These are phyloP conservation scores for Parapristionchus giblindavisi DNA, from an alignment of 2,888 invertebrate genomes.

Conservation along the genomic window DNA sequence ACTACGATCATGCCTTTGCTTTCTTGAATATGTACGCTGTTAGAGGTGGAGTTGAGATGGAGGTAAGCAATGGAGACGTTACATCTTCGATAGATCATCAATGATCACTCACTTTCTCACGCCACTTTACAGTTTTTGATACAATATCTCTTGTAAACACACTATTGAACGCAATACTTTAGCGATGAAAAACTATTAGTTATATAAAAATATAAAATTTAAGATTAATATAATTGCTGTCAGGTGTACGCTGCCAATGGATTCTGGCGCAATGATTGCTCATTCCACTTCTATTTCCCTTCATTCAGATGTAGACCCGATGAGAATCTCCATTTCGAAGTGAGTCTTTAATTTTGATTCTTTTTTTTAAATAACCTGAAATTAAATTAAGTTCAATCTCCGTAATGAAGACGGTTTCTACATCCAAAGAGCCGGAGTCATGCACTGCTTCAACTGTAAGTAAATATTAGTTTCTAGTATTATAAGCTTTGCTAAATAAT, in stretches of 20 bases:
- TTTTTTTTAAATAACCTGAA: slow-evolving; percentile 11
- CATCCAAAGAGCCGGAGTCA: slow-evolving; percentile 59
- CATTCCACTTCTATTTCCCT: slow-evolving; percentile 59
- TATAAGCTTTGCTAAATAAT: neutral
- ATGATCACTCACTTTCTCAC: too few relatives aligned
- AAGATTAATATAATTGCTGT: neutral
- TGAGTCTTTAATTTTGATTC: slow-evolving; percentile 8
- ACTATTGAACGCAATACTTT: too few relatives aligned
- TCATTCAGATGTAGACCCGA: slow-evolving; percentile 52
- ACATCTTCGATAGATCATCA: too few relatives aligned
- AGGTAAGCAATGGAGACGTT: slow-evolving; percentile 22
- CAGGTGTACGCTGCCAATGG: slow-evolving; percentile 56
- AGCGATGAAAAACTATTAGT: too few relatives aligned
- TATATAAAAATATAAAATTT: too few relatives aligned
- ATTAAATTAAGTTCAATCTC: slow-evolving; percentile 48
- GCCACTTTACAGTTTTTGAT: too few relatives aligned
- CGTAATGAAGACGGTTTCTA: slow-evolving; percentile 52
- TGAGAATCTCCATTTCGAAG: slow-evolving; percentile 60
- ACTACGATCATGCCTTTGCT: slow-evolving; percentile 40
- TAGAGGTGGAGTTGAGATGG: slow-evolving; percentile 50
- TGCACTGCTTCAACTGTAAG: slow-evolving; percentile 53
- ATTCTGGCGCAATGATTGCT: slow-evolving; percentile 56
- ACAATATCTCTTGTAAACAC: too few relatives aligned
- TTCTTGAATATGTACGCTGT: slow-evolving; percentile 52
- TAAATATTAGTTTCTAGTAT: neutral